Percentiles rank a stretch among this genome's conserved stretches.
Evolutionary conservation across 2,113 vertebrate species (phyloP).

Genomic region (Ia io): DNA sequence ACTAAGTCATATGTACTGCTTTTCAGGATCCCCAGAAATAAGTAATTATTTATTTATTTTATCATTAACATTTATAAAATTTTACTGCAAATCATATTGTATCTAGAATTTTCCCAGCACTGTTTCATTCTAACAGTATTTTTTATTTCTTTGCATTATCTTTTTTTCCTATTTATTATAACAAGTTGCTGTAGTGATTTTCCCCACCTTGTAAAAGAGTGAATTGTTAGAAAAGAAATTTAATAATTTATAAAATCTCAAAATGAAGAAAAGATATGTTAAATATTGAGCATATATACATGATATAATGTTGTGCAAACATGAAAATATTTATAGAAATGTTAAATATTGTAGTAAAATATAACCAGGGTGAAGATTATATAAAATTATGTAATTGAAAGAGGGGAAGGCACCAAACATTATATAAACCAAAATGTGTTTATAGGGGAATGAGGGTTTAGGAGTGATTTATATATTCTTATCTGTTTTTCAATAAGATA

Average conservation of each 20-base stretch:
- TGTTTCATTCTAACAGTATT: not conserved
- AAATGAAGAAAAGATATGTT: not conserved
- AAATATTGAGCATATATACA: not conserved
- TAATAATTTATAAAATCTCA: constrained; percentile 25
- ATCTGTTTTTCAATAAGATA: not conserved
- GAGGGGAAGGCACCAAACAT: not conserved
- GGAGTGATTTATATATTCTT: not conserved
- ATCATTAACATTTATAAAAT: not conserved
- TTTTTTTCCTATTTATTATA: not conserved
- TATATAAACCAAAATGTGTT: not conserved
- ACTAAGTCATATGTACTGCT: not conserved
- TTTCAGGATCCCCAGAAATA: not conserved
- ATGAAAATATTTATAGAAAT: not conserved
- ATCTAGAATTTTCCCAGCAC: not conserved
- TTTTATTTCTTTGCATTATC: not conserved
- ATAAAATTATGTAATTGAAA: not conserved
- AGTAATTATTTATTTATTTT: not conserved
- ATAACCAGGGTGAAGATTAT: not conserved
- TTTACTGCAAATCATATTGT: not conserved
- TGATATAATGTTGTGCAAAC: not conserved
- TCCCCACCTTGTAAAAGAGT: not conserved
- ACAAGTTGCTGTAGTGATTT: not conserved
- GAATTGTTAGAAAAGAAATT: constrained; percentile 22
- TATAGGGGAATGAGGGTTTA: not conserved
- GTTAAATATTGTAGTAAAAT: not conserved